These are phyloP conservation scores for Hippocampus barbouri DNA, from an alignment of 2,113 vertebrate genomes.

Conservation along the genomic window DNA sequence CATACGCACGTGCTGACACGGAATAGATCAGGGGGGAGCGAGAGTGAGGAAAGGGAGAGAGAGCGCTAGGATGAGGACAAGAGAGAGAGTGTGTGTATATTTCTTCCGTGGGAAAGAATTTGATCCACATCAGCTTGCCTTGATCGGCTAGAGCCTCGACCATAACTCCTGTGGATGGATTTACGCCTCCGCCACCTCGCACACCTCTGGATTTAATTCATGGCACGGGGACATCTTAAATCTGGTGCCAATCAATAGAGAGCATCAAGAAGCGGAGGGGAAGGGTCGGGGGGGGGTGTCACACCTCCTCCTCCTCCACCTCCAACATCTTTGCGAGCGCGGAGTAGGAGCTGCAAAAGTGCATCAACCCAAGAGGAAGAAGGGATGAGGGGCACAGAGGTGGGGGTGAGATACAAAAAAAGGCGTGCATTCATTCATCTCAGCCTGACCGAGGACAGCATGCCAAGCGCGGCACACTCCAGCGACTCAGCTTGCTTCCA, in stretches of 20 bases:
- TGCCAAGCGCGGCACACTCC: constrained; percentile 48
- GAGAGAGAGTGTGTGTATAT: constrained; percentile 13
- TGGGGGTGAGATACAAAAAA: constrained; percentile 29
- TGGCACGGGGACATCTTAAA: constrained; percentile 18
- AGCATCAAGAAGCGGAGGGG: not conserved
- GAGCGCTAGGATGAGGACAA: not conserved
- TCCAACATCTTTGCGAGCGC: not conserved
- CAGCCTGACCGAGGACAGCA: constrained; percentile 48
- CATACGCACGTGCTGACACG: not conserved
- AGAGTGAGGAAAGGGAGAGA: not conserved
- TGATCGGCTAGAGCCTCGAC: constrained; percentile 28
- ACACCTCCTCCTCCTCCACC: not conserved
- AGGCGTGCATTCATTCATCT: constrained; percentile 58
- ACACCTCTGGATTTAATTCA: constrained; percentile 28
- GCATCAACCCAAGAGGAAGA: not conserved
- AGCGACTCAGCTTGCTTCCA: constrained; percentile 38
- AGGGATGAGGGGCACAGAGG: constrained; percentile 3
- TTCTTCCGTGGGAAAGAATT: constrained; percentile 36
- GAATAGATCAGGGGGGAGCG: not conserved
- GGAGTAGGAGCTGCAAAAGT: constrained; percentile 1
- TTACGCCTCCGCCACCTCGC: constrained; percentile 20
- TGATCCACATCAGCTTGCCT: constrained; percentile 47
- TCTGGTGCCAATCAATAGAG: constrained; percentile 18
- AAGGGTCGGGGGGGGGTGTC: constrained; percentile 4
- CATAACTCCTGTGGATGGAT: constrained; percentile 44